These are phyloP conservation scores for Scaptomyza tumidula DNA, from an alignment of 2,888 invertebrate genomes.

Conservation along the genomic window DNA sequence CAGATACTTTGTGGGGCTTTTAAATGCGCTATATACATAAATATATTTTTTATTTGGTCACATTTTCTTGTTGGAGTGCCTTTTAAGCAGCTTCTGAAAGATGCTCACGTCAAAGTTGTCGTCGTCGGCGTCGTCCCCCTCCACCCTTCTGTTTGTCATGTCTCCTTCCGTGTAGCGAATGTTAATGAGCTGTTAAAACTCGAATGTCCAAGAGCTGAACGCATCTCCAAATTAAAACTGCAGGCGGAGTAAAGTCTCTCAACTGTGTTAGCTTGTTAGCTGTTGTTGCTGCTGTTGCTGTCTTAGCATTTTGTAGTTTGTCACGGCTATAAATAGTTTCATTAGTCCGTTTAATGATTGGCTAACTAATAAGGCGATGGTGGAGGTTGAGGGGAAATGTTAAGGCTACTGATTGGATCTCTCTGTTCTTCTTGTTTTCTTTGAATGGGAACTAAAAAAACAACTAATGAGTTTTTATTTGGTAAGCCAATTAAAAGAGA, in stretches of 20 bases:
- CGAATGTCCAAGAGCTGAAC: conserved; percentile 27
- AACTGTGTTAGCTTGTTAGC: conserved; percentile 43
- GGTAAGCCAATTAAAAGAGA: conserved; percentile 40
- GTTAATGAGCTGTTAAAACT: conserved; percentile 75
- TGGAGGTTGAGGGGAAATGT: conserved; percentile 6
- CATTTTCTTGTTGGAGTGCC: conserved; percentile 53
- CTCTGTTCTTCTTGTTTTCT: not conserved
- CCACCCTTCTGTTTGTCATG: conserved; percentile 32
- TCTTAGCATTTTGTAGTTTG: conserved; percentile 31
- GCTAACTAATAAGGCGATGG: conserved; percentile 22
- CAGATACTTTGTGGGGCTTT: conserved; percentile 73
- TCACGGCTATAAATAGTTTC: conserved; percentile 66
- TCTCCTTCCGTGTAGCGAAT: conserved; percentile 57
- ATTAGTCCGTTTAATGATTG: conserved; percentile 53
- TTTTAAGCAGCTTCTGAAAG: conserved; percentile 75
- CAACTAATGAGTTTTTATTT: conserved; percentile 45
- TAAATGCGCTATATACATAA: conserved; percentile 51
- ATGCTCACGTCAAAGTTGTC: conserved; percentile 61
- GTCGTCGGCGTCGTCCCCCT: conserved; percentile 17
- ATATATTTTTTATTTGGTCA: conserved; percentile 42
- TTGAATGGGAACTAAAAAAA: not conserved
- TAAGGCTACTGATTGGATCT: conserved; percentile 50
- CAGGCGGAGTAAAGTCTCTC: conserved; percentile 13
- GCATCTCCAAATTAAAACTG: conserved; percentile 60
- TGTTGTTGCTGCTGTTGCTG: too few species aligned